phyloP scores from a whole-genome alignment of 2,113 vertebrate genomes.

The Solea solea region DNA sequence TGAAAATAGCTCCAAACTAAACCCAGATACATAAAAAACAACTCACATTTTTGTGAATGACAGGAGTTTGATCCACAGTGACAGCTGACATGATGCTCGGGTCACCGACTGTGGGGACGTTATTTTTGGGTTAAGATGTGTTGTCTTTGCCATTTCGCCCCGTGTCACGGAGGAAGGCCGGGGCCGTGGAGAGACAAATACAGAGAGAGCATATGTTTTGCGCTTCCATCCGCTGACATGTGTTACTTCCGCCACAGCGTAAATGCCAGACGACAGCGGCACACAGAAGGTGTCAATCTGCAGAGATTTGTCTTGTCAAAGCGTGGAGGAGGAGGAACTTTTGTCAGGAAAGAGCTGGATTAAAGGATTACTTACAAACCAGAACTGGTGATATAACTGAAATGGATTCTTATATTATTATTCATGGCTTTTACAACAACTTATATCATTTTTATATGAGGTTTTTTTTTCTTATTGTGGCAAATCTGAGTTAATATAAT shows the following conservation, averaged over 20 bases:
- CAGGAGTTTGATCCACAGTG: constrained; percentile 10
- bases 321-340: not conserved
- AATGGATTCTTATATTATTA: no score
- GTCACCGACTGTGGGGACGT: not conserved
- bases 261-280: constrained; percentile 4
- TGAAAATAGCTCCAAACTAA: no score
- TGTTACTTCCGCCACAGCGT: constrained; percentile 65
- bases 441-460: no score
- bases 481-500: no score
- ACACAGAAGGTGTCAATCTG: not conserved
- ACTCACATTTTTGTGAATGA: constrained; percentile 2
- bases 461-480: no score
- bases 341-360: not conserved
- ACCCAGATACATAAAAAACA: no score
- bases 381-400: no score
- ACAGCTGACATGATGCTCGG: constrained; percentile 10
- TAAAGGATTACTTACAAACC: not conserved
- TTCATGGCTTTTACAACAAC: no score
- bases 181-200: constrained; percentile 44
- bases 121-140: constrained; percentile 60
- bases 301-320: not conserved
- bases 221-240: constrained; percentile 63
- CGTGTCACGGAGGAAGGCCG: constrained; percentile 53
- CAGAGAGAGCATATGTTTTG: constrained; percentile 70
- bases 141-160: constrained; percentile 58